phyloP scores from a whole-genome alignment of 2,113 vertebrate species.

The Pachyramphus minor region DNA sequence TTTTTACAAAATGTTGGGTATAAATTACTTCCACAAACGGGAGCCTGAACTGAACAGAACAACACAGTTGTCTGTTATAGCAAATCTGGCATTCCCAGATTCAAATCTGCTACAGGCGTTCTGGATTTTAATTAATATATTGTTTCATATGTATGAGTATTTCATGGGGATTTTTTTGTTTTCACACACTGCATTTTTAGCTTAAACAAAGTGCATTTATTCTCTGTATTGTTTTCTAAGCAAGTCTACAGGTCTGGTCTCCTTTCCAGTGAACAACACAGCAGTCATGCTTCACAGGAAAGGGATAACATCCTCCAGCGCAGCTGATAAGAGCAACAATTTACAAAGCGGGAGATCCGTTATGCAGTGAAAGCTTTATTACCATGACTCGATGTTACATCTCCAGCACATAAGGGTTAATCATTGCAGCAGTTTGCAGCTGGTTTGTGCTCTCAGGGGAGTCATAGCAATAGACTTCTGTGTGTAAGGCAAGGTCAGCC shows the following conservation, averaged over 20 bases:
- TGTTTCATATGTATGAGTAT: constrained; percentile 41
- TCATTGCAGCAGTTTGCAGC: constrained; percentile 70
- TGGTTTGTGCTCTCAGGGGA: constrained; percentile 63
- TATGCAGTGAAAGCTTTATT: constrained; percentile 69
- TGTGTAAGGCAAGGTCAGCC: constrained; percentile 58
- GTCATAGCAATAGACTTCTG: constrained; percentile 65
- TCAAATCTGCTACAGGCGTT: constrained; percentile 23
- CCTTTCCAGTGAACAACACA: background rate
- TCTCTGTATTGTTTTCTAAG: constrained; percentile 10
- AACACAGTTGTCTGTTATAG: background rate
- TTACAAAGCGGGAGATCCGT: constrained; percentile 62
- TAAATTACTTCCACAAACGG: background rate
- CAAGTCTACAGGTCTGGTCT: constrained; percentile 13
- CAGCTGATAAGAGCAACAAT: constrained; percentile 66
- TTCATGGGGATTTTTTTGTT: background rate
- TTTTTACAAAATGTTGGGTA: background rate
- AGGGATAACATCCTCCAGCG: constrained; percentile 45
- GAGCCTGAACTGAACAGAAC: background rate
- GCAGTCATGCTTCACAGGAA: constrained; percentile 59
- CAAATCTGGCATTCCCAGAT: constrained; percentile 25
- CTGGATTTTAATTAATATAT: constrained; percentile 55
- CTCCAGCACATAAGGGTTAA: constrained; percentile 73
- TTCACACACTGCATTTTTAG: background rate
- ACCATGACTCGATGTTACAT: constrained; percentile 60
- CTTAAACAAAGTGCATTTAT: background rate